phyloP scores from a whole-genome alignment of 2,113 vertebrate genomes.

The Corythaixoides concolor region DNA sequence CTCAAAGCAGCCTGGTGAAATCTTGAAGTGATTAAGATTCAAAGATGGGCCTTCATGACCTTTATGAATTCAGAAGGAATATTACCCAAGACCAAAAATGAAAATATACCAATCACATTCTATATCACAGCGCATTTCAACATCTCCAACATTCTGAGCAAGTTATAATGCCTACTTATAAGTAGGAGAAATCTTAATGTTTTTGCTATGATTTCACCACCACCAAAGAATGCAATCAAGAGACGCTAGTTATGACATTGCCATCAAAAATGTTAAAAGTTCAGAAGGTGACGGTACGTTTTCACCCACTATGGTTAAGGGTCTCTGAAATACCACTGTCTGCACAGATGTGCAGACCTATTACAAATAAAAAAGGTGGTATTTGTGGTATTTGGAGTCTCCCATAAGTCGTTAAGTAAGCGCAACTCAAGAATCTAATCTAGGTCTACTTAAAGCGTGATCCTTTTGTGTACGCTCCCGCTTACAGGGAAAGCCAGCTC shows the following conservation, averaged over 20 bases:
- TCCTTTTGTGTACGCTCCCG: background rate
- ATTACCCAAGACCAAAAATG: background rate
- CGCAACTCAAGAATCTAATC: background rate
- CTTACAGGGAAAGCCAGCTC: constrained; percentile 38
- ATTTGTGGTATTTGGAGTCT: background rate
- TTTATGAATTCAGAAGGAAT: background rate
- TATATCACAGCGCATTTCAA: background rate
- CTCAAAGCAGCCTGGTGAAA: background rate
- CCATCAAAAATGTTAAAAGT: constrained; percentile 18
- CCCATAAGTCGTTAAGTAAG: background rate
- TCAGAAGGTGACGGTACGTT: background rate
- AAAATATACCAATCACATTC: background rate
- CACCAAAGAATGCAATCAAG: background rate
- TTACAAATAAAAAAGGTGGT: background rate
- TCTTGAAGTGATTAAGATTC: background rate
- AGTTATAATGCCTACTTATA: background rate
- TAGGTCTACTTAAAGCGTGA: background rate
- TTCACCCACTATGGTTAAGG: background rate
- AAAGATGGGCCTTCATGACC: background rate
- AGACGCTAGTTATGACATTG: background rate
- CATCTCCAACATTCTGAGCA: background rate
- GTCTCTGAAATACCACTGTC: background rate
- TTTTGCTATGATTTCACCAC: background rate
- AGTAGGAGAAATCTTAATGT: background rate
- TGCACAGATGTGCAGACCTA: background rate